Evolutionary conservation across 2,113 vertebrate species (phyloP).

Genomic region (Theristicus caerulescens): DNA sequence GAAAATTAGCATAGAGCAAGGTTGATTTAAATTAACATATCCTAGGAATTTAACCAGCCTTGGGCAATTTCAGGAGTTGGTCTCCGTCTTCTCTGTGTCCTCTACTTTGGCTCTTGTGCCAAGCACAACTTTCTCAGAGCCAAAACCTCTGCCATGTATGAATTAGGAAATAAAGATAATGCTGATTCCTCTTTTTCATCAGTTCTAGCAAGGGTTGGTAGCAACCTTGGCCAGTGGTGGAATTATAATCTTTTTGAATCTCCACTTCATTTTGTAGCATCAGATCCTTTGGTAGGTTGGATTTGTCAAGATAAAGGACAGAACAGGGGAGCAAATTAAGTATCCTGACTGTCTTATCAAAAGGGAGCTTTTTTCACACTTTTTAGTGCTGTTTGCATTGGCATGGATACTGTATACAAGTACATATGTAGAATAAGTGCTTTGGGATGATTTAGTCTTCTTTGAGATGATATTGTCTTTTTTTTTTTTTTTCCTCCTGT

Average conservation of each 20-base stretch:
- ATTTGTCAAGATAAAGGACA: not conserved
- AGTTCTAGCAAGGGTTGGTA: not conserved
- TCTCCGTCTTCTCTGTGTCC: not conserved
- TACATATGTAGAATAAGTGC: not conserved
- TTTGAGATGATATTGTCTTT: not conserved
- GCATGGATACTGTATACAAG: not conserved
- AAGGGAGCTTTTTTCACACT: not conserved
- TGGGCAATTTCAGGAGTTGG: not conserved
- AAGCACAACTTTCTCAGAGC: not conserved
- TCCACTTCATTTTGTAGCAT: not conserved
- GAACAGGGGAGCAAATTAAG: not conserved
- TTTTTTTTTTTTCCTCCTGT: not conserved
- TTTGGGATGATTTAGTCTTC: not conserved
- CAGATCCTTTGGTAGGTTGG: not conserved
- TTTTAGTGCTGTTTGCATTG: not conserved
- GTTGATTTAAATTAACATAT: not conserved
- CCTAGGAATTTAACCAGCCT: not conserved
- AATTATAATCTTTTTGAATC: not conserved
- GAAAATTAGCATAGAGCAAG: not conserved
- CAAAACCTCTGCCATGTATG: not conserved
- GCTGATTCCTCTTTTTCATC: not conserved
- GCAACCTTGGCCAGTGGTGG: not conserved
- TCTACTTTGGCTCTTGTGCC: not conserved
- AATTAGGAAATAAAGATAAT: not conserved
- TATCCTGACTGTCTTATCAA: not conserved